These are phyloP conservation scores for Mugil cephalus DNA, from an alignment of 2,113 vertebrate species.

Conservation along the genomic window DNA sequence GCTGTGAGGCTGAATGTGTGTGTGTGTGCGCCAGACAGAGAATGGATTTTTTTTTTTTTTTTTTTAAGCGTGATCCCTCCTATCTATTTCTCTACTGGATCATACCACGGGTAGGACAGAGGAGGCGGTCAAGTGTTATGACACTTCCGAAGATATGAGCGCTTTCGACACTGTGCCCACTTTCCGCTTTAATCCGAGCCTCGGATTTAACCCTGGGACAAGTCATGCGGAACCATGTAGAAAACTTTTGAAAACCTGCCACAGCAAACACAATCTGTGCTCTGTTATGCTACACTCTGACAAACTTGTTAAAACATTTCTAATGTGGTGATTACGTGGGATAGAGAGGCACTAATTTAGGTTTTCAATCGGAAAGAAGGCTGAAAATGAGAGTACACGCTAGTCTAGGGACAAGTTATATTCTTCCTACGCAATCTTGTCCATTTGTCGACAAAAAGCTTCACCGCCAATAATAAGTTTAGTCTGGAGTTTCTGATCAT, in stretches of 20 bases:
- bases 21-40: slow-evolving; percentile 21
- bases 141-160: slow-evolving; percentile 57
- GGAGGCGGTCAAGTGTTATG: slow-evolving; percentile 69
- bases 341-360: too few relatives aligned
- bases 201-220: slow-evolving; percentile 44
- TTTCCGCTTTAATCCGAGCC: slow-evolving; percentile 48
- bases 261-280: too few relatives aligned
- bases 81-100: slow-evolving; percentile 68
- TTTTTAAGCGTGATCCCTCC: slow-evolving; percentile 60
- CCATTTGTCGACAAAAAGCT: too few relatives aligned
- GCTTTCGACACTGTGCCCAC: slow-evolving; percentile 51
- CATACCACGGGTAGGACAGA: slow-evolving; percentile 61
- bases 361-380: too few relatives aligned
- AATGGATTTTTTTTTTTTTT: slow-evolving; percentile 54
- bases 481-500: too few relatives aligned
- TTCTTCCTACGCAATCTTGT: too few relatives aligned
- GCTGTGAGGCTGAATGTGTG: slow-evolving; percentile 18
- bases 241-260: background rate
- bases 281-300: too few relatives aligned
- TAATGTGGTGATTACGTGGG: too few relatives aligned
- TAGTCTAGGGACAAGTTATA: too few relatives aligned
- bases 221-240: slow-evolving; percentile 8
- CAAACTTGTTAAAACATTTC: too few relatives aligned
- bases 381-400: too few relatives aligned
- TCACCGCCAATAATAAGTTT: too few relatives aligned